Conservation (phyloP, 2,888 invertebrate species). For the Lissocephala sabroskyi region DNA sequence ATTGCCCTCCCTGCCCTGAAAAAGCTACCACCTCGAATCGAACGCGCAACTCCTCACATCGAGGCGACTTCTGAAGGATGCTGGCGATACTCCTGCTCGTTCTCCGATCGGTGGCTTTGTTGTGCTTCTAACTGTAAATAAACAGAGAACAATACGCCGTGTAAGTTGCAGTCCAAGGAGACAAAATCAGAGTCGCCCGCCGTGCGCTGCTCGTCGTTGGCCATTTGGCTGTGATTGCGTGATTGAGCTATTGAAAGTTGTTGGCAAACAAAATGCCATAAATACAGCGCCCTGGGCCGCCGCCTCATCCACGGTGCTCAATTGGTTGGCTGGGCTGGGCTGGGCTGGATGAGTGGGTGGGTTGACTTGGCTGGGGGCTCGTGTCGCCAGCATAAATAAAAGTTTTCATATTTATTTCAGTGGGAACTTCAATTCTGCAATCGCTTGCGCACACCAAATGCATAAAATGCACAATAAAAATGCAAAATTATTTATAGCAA, state of each 20-base stretch:
- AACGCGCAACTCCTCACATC: constrained; percentile 64
- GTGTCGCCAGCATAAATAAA: constrained; percentile 51
- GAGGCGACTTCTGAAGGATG: constrained; percentile 48
- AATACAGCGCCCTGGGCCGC: constrained; percentile 43
- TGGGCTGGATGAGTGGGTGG: no score
- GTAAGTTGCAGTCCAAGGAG: no score
- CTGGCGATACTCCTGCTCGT: constrained; percentile 6
- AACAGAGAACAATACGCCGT: constrained; percentile 7
- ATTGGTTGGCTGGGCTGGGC: no score
- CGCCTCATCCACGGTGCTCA: no score
- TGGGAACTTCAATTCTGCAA: constrained; percentile 46
- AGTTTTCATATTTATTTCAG: constrained; percentile 63
- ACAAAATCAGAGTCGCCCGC: no score
- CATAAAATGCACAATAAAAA: constrained; percentile 65
- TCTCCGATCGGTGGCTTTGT: constrained; percentile 1
- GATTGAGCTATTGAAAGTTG: constrained; percentile 62
- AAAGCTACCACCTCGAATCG: constrained; percentile 46
- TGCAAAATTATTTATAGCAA: constrained; percentile 62
- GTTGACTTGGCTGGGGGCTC: no score
- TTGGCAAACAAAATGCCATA: constrained; percentile 65
- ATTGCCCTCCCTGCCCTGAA: constrained; percentile 69
- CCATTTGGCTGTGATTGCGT: constrained; percentile 31
- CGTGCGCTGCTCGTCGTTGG: constrained; percentile 20
- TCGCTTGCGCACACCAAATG: constrained; percentile 45
- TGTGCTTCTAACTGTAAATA: constrained; percentile 29